These are phyloP conservation scores for Indicator indicator DNA, from an alignment of 2,113 vertebrate species.

Conservation along the genomic window DNA sequence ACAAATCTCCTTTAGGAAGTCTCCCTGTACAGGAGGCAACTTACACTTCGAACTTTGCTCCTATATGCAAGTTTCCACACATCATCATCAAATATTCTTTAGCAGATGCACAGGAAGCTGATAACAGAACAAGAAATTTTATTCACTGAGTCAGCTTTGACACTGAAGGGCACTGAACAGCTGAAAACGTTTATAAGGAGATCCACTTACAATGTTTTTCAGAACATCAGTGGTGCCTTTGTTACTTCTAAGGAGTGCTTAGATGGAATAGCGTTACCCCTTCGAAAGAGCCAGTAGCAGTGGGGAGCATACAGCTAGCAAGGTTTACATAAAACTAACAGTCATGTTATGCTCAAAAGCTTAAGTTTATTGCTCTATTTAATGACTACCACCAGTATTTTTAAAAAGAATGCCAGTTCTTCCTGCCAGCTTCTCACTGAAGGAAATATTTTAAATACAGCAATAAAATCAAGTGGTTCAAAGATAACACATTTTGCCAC, in stretches of 20 bases:
- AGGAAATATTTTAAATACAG: constrained; percentile 81
- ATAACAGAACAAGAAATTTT: constrained; percentile 21
- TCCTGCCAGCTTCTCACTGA: constrained; percentile 73
- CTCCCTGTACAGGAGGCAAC: background rate
- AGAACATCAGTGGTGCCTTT: background rate
- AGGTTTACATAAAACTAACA: constrained; percentile 67
- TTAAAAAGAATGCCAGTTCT: constrained; percentile 75
- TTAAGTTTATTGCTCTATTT: constrained; percentile 84
- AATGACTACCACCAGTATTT: constrained; percentile 78
- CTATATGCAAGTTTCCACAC: background rate
- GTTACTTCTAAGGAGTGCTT: background rate
- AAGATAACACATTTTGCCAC: constrained; percentile 76
- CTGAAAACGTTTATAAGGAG: constrained; percentile 30
- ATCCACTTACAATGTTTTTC: constrained; percentile 6
- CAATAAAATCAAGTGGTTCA: constrained; percentile 80
- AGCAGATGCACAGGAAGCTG: constrained; percentile 6
- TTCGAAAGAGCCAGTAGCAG: background rate
- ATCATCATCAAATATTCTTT: background rate
- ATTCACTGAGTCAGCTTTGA: constrained; percentile 24
- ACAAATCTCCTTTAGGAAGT: background rate
- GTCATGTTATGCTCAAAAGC: constrained; percentile 79
- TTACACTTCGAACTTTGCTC: background rate
- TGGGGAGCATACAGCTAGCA: background rate
- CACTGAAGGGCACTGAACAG: background rate
- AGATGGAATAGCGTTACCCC: background rate